Base-by-base conservation (phyloP, 64 coral and sea anemone species). In the Astreopora myriophthalma region DNA sequence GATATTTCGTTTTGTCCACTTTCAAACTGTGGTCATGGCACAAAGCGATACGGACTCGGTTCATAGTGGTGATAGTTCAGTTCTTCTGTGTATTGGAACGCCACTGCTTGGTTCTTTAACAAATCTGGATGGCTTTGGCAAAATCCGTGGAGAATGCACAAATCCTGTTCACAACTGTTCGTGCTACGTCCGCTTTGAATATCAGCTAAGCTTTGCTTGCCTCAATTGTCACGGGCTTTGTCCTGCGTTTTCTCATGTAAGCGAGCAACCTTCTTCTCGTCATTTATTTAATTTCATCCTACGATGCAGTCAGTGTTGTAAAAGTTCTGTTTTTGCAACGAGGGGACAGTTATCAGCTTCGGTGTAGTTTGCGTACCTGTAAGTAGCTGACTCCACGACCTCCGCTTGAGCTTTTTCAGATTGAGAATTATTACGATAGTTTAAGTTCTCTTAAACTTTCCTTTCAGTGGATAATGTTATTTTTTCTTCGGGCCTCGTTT, bases 161-260 rank as follows among this genome's bases (percentile, higher is more conserved):
- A 96, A 96, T n/a, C 95, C 95, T 33, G 22, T 90, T 58, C 90
- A 96, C 34, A 33, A 66, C 14, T 96, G 95, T 35, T 14, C 95
- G 12, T 90, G 86, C 28, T 96, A 89, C 61, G 87, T 96, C 72
- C 95, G 95, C 26, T 96, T 96, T 65, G 95, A 96, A 36, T 79
- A 96, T 44, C 95, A 96, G 74, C 74, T 93, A 19, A 96, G 95
- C 34, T 92, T 80, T 16, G 77, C 95, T 69, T 96, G 95, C 85
- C 77, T 96, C 1, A 96, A 96, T 69, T 96, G 95, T 39, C 95
- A 92, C 5, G 95, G 95, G 16, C 74, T 96, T 0, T 96, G 95
- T 39, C 78, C 95, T 40, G 79, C 90, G 13, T 96, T 93, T n/a
- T 92, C 95, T 8, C 95, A 96, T 48, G 95, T 93, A 70, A 93